Evolutionary conservation across 2,113 vertebrate species (phyloP), one percentile per base, ranked within the genome.

Genomic region (Oreochromis tanganicae): DNA sequence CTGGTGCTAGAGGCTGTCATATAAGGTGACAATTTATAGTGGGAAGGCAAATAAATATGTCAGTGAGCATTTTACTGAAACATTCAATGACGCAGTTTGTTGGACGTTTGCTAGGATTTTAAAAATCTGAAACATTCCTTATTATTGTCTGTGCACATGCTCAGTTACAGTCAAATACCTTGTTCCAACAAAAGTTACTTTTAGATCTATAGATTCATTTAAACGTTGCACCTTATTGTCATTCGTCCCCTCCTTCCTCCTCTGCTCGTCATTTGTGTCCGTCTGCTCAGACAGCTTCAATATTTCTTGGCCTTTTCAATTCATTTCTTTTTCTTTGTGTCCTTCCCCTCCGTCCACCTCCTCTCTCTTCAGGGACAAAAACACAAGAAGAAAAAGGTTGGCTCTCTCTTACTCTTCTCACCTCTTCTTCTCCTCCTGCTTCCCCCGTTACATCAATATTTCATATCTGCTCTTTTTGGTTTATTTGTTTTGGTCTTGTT

Each of bases 381-480:
- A 63, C 48, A 54, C 9, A 0, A 32, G 27, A 82, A 84, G 54
- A 52, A 78, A 78, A n/a, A 34, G 16, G 43, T 52, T 52, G 17
- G 10, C 10, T 50, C 73, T 29, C 46, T 52, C 19, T 19, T 61
- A 8, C 81, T 80, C 66, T 81, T 71, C 48, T 86, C 90, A 46
- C 57, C 84, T 41, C 5, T 63, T 27, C 38, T 81, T 5, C 73
- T 83, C 38, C 56, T 82, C 11, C 29, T 54, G 46, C 46, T 73
- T 71, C 71, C 79, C 52, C 66, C 54, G 34, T 79, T 84, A 21
- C 87, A 92, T 92, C 83, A 93, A 88, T 91, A 92, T 88, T 91
- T 90, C 19, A 90, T 66, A 82, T 81, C 52, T 84, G 68, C 43
- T 87, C n/a, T 21, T 83, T 71, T 56, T 81, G 80, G 34, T 52